phyloP scores from a whole-genome alignment of 2,797 vertebrate genomes.

The Cottoperca gobio region DNA sequence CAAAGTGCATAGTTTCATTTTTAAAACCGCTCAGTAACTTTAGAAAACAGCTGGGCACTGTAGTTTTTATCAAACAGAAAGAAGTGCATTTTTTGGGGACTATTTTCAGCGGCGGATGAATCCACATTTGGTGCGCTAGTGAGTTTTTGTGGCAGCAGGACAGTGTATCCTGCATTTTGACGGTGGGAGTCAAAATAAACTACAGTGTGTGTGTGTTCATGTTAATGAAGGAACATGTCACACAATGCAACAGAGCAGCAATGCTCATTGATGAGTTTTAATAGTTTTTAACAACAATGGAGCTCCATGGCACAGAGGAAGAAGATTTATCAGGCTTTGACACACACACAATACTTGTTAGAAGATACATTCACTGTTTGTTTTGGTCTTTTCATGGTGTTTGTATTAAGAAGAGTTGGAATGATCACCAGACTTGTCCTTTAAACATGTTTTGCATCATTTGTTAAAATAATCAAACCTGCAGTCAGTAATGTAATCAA shows the following conservation, averaged over 20 bases:
- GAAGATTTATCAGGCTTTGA: neutral
- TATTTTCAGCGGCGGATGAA: slow-evolving; percentile 2
- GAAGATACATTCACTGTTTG: neutral
- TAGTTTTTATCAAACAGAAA: neutral
- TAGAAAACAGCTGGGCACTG: neutral
- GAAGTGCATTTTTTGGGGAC: neutral
- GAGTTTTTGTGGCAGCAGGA: neutral
- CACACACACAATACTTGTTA: neutral
- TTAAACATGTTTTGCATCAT: neutral
- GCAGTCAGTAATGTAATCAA: slow-evolving; percentile 23
- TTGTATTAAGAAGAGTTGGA: neutral
- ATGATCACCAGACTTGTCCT: neutral
- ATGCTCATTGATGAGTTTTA: too few relatives aligned
- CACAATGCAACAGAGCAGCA: too few relatives aligned
- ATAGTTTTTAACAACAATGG: neutral
- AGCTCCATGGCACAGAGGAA: neutral
- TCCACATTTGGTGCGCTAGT: neutral
- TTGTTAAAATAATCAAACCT: neutral
- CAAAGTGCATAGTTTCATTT: neutral
- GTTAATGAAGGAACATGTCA: neutral
- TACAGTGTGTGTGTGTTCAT: neutral
- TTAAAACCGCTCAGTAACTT: neutral
- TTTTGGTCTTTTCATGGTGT: slow-evolving; percentile 11
- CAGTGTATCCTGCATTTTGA: neutral
- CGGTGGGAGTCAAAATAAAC: neutral